A percentile compares a stretch with the other conserved stretches of the same genome.
Evolutionary conservation across 1,140 invertebrate species (phyloP).

Genomic region (Conus betulinus): DNA sequence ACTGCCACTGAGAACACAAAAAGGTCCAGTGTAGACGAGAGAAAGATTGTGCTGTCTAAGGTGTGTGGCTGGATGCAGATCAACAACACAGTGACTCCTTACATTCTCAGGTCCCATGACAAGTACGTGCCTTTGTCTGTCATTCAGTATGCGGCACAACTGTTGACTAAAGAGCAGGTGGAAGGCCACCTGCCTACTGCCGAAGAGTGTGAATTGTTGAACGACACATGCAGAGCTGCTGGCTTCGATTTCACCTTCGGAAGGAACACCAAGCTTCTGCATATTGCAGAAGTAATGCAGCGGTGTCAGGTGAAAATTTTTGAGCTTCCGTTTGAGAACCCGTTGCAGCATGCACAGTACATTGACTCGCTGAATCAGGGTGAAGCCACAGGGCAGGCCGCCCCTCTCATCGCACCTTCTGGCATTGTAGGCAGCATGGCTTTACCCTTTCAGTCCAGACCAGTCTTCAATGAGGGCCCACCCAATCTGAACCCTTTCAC

Average conservation of each 20-base stretch:
- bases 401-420: constrained; percentile 26
- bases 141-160: constrained; percentile 70
- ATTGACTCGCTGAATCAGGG: constrained; percentile 49
- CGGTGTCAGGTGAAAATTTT: constrained; percentile 61
- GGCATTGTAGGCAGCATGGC: constrained; percentile 37
- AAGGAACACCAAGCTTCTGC: constrained; percentile 67
- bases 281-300: constrained; percentile 60
- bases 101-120: constrained; percentile 82
- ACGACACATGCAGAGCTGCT: constrained; percentile 68
- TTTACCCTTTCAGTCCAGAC: constrained; percentile 43
- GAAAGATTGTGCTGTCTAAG: constrained; percentile 43
- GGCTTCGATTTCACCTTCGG: constrained; percentile 70
- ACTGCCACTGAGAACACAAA: constrained; percentile 74
- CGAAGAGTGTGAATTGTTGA: constrained; percentile 67
- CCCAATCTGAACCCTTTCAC: constrained; percentile 49
- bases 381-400: constrained; percentile 12
- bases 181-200: constrained; percentile 57
- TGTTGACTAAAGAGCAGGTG: constrained; percentile 57
- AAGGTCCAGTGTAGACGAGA: constrained; percentile 5
- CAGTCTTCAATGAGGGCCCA: constrained; percentile 41
- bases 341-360: constrained; percentile 70
- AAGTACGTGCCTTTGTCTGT: constrained; percentile 93
- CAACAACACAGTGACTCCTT: constrained; percentile 95
- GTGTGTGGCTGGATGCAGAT: constrained; percentile 93
- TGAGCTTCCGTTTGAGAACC: constrained; percentile 69